A percentile compares a stretch with the other conserved stretches of the same genome.
These are phyloP conservation scores for Drosophila nasuta DNA, from an alignment of 1,140 invertebrate genomes.

Conservation along the genomic window DNA sequence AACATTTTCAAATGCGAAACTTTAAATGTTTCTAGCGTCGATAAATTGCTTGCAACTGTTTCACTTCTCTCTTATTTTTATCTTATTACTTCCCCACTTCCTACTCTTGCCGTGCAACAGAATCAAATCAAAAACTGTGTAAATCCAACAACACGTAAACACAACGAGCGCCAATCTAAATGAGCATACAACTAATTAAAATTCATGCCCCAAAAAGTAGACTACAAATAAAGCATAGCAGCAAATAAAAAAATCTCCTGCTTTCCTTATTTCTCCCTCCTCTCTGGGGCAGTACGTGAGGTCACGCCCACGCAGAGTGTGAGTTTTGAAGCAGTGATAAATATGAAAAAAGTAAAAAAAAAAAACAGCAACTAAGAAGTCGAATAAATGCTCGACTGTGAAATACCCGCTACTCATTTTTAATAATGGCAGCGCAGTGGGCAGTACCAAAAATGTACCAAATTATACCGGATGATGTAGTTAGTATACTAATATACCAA, in stretches of 20 bases:
- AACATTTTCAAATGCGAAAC: too few species aligned
- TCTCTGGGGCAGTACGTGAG: constrained; percentile 27
- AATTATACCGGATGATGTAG: too few species aligned
- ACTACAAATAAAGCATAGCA: constrained; percentile 14
- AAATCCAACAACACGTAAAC: constrained; percentile 22
- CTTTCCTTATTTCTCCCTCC: too few species aligned
- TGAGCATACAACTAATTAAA: constrained; percentile 45
- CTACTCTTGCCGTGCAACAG: background rate
- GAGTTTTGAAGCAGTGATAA: constrained; percentile 13
- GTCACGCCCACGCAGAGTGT: constrained; percentile 26
- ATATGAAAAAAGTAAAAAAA: constrained; percentile 15
- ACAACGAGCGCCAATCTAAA: constrained; percentile 23
- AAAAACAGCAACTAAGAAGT: too few species aligned
- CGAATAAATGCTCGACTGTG: too few species aligned
- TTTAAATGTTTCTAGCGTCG: too few species aligned
- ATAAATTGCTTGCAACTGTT: too few species aligned
- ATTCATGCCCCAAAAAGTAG: constrained; percentile 35
- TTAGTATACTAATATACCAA: too few species aligned
- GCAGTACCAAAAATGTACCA: too few species aligned
- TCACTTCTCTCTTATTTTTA: background rate
- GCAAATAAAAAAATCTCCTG: constrained; percentile 1
- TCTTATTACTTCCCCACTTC: background rate
- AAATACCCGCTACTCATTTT: too few species aligned
- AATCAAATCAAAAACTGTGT: constrained; percentile 20
- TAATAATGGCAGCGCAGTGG: too few species aligned